Base-by-base conservation (phyloP, 2,797 vertebrate genomes). In the Meda fulgida region DNA sequence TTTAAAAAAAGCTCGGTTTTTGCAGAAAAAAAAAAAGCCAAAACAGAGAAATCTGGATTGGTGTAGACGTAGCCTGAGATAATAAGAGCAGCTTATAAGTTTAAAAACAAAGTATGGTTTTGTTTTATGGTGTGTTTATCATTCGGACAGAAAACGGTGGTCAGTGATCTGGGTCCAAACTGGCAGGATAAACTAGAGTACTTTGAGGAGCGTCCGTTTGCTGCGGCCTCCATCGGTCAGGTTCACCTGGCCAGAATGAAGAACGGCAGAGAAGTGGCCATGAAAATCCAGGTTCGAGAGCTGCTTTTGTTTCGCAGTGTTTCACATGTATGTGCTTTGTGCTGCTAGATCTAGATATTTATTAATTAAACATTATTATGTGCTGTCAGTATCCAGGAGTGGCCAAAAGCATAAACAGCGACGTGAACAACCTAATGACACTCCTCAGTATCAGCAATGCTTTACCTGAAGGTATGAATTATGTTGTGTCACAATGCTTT, bases 201-300 rank as follows among this genome's bases (percentile, higher is more conserved):
- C 46, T 99, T 99, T 23, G 98, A 99, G 89, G 98, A 99, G 60
- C 96, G 97, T 0, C 98, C 98, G 0, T 99, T 99, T 29, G 98
- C 98, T 0, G 98, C 98, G 0, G 98, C 98, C n/a, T 99, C 98
- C 48, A 99, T 99, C 0, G 98, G 98, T 1, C 98, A 99, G 87
- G 98, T 99, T 89, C 98, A 99, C 86, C 92, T 99, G 92, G 98
- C 97, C n/a, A 96, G 91, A 80, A 92, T 98, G 94, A 98, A 98
- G 92, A 96, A 96, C 0, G 97, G 98, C 73, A 95, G 96, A 1
- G 97, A 99, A 91, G 98, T 99, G 91, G 98, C 98, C 91, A 99
- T 99, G 98, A 99, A 99, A 94, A 99, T 99, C 91, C 98, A 99
- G 97, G 98, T 99, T 58, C 65, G 60, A 63, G 4, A 38, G 29